Conservation (phyloP, 2,797 vertebrate genomes). For the Malacoraja senta region DNA sequence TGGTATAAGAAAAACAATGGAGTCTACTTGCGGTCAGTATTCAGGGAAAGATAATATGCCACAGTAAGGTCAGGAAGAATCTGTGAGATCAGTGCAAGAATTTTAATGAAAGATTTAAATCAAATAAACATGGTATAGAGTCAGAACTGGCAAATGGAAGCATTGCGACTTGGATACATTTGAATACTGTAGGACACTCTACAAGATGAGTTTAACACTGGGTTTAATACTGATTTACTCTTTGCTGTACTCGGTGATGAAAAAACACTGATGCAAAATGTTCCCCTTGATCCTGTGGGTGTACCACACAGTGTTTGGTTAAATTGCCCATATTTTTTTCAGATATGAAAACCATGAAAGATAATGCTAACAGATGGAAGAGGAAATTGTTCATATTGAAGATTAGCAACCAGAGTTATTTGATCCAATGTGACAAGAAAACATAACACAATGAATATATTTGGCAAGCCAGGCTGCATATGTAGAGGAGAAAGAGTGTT, state of each 20-base stretch:
- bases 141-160: background rate
- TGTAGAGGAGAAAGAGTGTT: too few species aligned
- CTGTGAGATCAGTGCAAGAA: background rate
- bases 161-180: too few species aligned
- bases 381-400: background rate
- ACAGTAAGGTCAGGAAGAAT: background rate
- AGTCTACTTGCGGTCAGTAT: background rate
- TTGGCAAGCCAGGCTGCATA: too few species aligned
- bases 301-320: too few species aligned
- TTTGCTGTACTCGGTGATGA: background rate
- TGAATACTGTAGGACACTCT: too few species aligned
- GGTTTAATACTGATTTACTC: background rate
- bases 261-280: too few species aligned
- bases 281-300: background rate
- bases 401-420: background rate
- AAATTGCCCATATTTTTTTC: background rate
- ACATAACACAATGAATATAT: too few species aligned
- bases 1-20: background rate
- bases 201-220: background rate
- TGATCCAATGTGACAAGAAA: background rate
- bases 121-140: background rate
- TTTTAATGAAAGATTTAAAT: background rate
- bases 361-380: background rate
- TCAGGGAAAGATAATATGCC: too few species aligned
- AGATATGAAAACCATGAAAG: background rate